Conservation (phyloP, 1,140 invertebrate species). For the Hyposmocoma kahamanoa region DNA sequence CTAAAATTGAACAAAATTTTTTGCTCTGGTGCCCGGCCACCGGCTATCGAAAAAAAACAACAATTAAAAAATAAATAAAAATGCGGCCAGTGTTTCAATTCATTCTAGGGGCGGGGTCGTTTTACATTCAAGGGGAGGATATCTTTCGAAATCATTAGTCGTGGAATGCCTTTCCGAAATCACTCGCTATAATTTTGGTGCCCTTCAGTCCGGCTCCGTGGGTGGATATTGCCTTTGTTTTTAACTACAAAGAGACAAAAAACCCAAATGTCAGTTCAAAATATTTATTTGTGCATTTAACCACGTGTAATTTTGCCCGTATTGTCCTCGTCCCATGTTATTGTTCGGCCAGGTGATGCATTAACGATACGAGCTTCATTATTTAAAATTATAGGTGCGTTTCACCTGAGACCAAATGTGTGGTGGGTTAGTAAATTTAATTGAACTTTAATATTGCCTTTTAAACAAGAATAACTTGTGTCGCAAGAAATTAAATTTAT, state of each 20-base stretch:
- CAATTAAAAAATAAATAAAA: slow-evolving; percentile 57
- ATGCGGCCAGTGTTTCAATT: slow-evolving; percentile 63
- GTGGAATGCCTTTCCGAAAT: slow-evolving; percentile 57
- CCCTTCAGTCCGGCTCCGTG: slow-evolving; percentile 47
- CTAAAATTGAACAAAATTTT: slow-evolving; percentile 18
- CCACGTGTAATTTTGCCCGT: slow-evolving; percentile 45
- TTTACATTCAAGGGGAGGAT: slow-evolving; percentile 70
- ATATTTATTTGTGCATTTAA: slow-evolving; percentile 50
- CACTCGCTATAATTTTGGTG: slow-evolving; percentile 49
- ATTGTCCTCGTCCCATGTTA: slow-evolving; percentile 38
- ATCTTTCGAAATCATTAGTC: slow-evolving; percentile 66
- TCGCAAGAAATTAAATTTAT: too few relatives aligned
- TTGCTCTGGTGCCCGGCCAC: slow-evolving; percentile 30
- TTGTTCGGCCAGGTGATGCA: slow-evolving; percentile 44
- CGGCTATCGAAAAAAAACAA: slow-evolving; percentile 57
- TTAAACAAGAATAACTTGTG: too few relatives aligned
- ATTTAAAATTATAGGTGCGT: slow-evolving; percentile 32
- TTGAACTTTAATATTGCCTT: too few relatives aligned
- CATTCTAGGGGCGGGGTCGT: slow-evolving; percentile 59
- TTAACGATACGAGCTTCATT: slow-evolving; percentile 40
- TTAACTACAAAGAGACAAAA: slow-evolving; percentile 46
- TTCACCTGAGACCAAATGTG: slow-evolving; percentile 10
- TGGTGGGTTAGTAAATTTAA: slow-evolving; percentile 7
- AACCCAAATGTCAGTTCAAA: slow-evolving; percentile 52
- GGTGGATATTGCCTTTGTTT: slow-evolving; percentile 64